Evolutionary conservation across 2,113 vertebrate species (phyloP), one percentile per base, ranked within the genome.

Genomic region (Campylomormyrus numenius): DNA sequence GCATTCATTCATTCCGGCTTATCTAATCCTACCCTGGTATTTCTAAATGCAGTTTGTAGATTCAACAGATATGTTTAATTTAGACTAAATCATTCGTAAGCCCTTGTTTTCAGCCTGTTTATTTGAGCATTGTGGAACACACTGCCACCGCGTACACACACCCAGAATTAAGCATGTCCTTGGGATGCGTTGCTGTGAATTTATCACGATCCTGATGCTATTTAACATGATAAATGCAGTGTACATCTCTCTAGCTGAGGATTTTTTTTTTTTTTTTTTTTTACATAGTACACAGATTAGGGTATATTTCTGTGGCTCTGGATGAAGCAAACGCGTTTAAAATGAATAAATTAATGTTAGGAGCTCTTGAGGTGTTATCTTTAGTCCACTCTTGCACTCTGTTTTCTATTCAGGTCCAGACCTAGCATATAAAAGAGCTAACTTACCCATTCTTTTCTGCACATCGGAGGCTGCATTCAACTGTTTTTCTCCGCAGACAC

Each of bases 401-500:
- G 91, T 95, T 94, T 91, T 93, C 94, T 95, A 95, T 96, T 96
- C 94, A 95, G 94, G 93, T 93, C 91, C 92, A 94, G 92, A 94
- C 92, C 92, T 91, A 90, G 90, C 90, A 91, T 93, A 96, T 94
- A 97, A 98, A 97, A 91, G 91, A 93, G 93, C 93, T 93, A 97
- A 99, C 98, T 99, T 98, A 99, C 98, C 98, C 98, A 99, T 99
- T 98, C 98, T 99, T 98, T 98, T 98, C 97, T 98, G 98, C 95
- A 99, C 98, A 98, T 99, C 97, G 97, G 97, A 97, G 97, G 96
- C 97, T 98, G 98, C 98, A 99, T 99, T 99, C 98, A 99, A 98
- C 98, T 98, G 96, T 98, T 97, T 95, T 97, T 96, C 96, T 95
- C 94, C 88, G 92, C 93, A 95, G 95, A 98, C 97, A 97, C 97